A percentile compares a stretch with the other conserved stretches of the same genome.
Conservation (phyloP, 2,113 vertebrate genomes). For the Psephotus haematonotus region DNA sequence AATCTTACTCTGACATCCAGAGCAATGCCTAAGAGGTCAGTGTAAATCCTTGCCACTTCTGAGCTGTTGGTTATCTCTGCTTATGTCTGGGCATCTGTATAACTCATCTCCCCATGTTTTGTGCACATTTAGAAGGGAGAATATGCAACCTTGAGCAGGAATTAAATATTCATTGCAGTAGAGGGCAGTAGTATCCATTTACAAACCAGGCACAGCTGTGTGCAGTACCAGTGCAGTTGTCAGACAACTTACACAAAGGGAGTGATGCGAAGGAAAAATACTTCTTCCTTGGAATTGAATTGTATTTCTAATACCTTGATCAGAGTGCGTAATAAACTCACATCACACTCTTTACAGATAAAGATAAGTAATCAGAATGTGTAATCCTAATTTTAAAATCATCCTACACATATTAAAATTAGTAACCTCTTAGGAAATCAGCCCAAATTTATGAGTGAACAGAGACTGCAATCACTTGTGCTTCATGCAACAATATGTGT, state of each 20-base stretch:
- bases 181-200: not conserved
- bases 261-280: not conserved
- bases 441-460: not conserved
- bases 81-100: not conserved
- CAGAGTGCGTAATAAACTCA: not conserved
- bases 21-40: not conserved
- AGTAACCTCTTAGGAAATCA: slow-evolving; percentile 20
- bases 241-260: not conserved
- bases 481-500: not conserved
- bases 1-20: not conserved
- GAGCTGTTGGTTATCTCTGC: not conserved
- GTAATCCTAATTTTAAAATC: slow-evolving; percentile 9
- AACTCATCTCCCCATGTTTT: not conserved
- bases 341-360: not conserved
- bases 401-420: not conserved
- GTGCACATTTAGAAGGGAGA: not conserved
- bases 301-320: not conserved
- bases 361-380: slow-evolving; percentile 5
- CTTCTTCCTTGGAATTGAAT: not conserved
- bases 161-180: not conserved
- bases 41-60: not conserved
- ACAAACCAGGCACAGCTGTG: not conserved
- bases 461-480: not conserved
- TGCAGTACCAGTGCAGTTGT: not conserved
- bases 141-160: not conserved